phyloP scores from a whole-genome alignment of 2,888 invertebrate species.

The Rotaria socialis region DNA sequence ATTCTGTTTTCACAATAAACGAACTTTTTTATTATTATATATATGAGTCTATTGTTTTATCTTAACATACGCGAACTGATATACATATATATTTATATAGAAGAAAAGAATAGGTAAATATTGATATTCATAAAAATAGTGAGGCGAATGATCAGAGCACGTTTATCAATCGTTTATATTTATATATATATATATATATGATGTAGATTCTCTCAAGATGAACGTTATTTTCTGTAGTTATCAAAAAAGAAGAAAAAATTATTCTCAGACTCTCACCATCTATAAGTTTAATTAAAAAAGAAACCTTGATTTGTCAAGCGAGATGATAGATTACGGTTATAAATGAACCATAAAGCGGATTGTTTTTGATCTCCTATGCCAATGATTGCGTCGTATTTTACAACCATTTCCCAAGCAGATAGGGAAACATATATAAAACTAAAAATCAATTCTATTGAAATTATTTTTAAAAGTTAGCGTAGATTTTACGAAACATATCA shows the following conservation, averaged over 20 bases:
- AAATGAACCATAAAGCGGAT: not conserved
- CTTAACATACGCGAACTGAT: constrained; percentile 1
- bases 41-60: not conserved
- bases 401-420: not conserved
- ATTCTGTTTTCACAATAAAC: not conserved
- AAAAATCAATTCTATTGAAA: no score
- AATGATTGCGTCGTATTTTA: not conserved
- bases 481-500: no score
- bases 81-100: not conserved
- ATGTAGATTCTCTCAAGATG: not conserved
- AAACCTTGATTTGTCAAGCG: not conserved
- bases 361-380: not conserved
- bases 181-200: no score
- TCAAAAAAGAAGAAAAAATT: not conserved
- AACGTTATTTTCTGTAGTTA: not conserved
- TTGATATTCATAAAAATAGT: constrained; percentile 17
- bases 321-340: not conserved
- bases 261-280: not conserved
- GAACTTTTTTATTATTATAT: not conserved
- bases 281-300: not conserved
- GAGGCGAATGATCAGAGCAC: not conserved
- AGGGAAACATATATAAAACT: no score
- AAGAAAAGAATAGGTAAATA: constrained; percentile 1
- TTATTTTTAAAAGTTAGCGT: no score
- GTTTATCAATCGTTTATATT: constrained; percentile 7